Evolutionary conservation across 2,888 invertebrate genomes (phyloP).

Genomic region (Hypselothyrea guttata): DNA sequence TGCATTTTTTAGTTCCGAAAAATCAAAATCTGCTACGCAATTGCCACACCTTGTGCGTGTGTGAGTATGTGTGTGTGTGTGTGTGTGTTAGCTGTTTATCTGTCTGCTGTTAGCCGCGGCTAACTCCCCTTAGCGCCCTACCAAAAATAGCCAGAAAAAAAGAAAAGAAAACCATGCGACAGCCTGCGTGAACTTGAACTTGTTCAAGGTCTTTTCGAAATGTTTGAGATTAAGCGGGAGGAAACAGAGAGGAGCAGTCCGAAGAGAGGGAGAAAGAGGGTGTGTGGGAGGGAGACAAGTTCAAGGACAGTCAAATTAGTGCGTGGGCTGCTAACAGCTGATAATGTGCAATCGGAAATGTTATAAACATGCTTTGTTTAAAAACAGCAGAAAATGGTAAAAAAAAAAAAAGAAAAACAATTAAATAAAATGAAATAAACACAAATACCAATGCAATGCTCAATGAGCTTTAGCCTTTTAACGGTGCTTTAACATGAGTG

Average conservation of each 20-base stretch:
- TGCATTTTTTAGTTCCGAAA: no score
- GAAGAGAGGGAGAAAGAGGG: slow-evolving; percentile 6
- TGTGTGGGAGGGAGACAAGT: slow-evolving; percentile 33
- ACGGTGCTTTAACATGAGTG: slow-evolving; percentile 1
- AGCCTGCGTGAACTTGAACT: slow-evolving; percentile 66
- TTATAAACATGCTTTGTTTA: slow-evolving; percentile 67
- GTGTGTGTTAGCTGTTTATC: slow-evolving; percentile 21
- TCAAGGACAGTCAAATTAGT: slow-evolving; percentile 54
- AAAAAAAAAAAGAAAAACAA: slow-evolving; percentile 4
- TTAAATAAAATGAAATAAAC: slow-evolving; percentile 30
- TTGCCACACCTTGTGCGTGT: no score
- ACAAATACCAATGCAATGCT: slow-evolving; percentile 29
- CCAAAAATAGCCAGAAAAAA: slow-evolving; percentile 15
- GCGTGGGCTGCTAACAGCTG: slow-evolving; percentile 10
- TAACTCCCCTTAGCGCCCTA: not conserved
- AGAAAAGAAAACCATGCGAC: slow-evolving; percentile 7
- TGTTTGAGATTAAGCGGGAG: slow-evolving; percentile 13
- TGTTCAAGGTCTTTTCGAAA: slow-evolving; percentile 62
- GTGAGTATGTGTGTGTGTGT: slow-evolving; percentile 4
- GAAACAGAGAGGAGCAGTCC: not conserved
- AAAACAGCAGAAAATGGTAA: slow-evolving; percentile 11
- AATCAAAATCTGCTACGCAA: not conserved
- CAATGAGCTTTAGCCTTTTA: slow-evolving; percentile 19
- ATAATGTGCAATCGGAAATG: slow-evolving; percentile 19
- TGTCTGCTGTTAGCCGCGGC: no score